These are phyloP conservation scores for Euwallacea fornicatus DNA, from an alignment of 1,140 invertebrate species.

Conservation along the genomic window DNA sequence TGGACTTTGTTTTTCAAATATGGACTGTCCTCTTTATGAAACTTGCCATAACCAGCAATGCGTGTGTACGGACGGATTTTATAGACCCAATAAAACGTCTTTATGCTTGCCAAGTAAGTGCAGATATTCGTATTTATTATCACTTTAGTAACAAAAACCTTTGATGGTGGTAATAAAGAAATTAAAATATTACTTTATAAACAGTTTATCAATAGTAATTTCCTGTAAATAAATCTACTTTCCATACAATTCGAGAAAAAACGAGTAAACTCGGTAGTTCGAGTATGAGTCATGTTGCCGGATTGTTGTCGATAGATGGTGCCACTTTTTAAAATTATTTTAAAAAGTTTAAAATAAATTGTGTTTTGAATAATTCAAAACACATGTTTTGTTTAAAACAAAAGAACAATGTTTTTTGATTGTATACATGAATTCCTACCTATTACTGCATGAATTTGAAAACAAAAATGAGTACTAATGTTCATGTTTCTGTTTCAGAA, in stretches of 20 bases:
- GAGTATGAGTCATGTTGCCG: too few species aligned
- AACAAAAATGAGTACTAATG: too few species aligned
- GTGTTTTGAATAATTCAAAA: too few species aligned
- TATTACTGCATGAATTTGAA: too few species aligned
- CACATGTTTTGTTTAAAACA: too few species aligned
- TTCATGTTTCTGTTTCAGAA: constrained; percentile 9
- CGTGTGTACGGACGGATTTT: constrained; percentile 23
- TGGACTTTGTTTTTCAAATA: constrained; percentile 13
- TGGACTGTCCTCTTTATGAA: constrained; percentile 24
- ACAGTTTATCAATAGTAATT: neutral
- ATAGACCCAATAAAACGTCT: neutral
- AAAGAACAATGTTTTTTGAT: too few species aligned
- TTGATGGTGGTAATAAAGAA: neutral
- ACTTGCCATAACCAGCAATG: constrained; percentile 16
- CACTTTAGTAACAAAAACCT: constrained; percentile 6
- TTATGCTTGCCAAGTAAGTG: constrained; percentile 31
- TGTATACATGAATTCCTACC: too few species aligned
- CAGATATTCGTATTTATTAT: neutral
- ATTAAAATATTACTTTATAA: neutral
- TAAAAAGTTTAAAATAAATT: too few species aligned
- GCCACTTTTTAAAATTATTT: too few species aligned
- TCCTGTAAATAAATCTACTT: too few species aligned
- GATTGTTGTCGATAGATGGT: too few species aligned
- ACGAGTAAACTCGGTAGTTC: too few species aligned
- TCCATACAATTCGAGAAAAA: neutral